Conservation (phyloP, 35 echinoderm and acorn worm species). For the Apostichopus californicus region DNA sequence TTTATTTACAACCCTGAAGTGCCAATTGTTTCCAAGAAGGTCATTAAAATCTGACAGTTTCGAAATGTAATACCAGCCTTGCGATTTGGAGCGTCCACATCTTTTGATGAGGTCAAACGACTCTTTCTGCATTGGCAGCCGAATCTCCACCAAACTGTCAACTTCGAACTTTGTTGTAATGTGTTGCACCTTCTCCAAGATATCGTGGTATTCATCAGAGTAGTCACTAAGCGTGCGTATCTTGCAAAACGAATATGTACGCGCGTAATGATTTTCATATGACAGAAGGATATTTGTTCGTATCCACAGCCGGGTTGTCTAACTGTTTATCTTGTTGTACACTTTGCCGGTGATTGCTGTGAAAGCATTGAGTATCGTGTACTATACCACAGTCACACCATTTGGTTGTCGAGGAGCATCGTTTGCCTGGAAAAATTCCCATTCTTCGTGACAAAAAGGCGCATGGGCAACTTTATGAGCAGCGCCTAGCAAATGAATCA, state of each 20-base stretch:
- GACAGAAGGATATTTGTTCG: no score
- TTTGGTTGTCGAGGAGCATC: constrained; percentile 37
- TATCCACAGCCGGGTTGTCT: not conserved
- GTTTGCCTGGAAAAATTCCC: not conserved
- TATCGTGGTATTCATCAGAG: no score
- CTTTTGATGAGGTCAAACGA: constrained; percentile 47
- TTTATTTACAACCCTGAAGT: constrained; percentile 61
- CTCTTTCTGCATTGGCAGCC: constrained; percentile 42
- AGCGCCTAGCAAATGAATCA: not conserved
- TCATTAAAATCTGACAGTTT: constrained; percentile 12
- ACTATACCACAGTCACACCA: constrained; percentile 31
- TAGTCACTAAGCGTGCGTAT: no score
- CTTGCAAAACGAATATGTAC: no score
- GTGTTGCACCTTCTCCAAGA: no score
- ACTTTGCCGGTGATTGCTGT: not conserved
- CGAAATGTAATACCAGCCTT: constrained; percentile 26
- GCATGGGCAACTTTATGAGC: constrained; percentile 3
- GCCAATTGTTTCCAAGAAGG: constrained; percentile 44
- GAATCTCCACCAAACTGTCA: constrained; percentile 55
- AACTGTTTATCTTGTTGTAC: not conserved
- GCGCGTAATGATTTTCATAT: no score
- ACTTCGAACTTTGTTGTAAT: no score
- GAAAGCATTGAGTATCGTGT: constrained; percentile 22
- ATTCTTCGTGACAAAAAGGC: not conserved
- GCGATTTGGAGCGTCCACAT: not conserved